Evolutionary conservation across 2,888 invertebrate species (phyloP).

Genomic region (Adelphocoris suturalis): DNA sequence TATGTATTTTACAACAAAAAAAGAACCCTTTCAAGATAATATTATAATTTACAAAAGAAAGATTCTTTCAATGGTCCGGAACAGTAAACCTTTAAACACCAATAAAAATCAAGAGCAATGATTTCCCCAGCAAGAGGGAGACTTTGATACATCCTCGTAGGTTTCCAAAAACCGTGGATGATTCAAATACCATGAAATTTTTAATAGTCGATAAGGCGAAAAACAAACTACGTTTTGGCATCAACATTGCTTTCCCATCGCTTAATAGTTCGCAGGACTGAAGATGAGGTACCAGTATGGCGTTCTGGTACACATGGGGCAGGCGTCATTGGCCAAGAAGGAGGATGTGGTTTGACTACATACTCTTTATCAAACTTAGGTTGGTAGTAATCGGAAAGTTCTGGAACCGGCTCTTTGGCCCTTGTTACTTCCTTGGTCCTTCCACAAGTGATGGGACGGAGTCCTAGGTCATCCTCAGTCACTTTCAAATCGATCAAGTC

Average conservation of each 20-base stretch:
- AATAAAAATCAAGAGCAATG: too few species aligned
- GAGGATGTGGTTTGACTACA: constrained; percentile 70
- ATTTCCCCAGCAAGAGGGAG: too few species aligned
- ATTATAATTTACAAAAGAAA: too few species aligned
- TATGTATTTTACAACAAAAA: too few species aligned
- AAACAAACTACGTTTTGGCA: background rate
- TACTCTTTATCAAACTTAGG: constrained; percentile 74
- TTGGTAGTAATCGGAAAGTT: constrained; percentile 73
- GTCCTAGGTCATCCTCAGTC: constrained; percentile 73
- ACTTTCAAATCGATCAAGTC: constrained; percentile 74
- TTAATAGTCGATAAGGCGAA: too few species aligned
- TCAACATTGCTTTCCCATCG: constrained; percentile 67
- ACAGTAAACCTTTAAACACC: too few species aligned
- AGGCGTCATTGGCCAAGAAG: constrained; percentile 41
- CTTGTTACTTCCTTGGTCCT: constrained; percentile 70
- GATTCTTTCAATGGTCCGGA: too few species aligned
- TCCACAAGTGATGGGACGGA: constrained; percentile 5
- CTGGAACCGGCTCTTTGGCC: constrained; percentile 73
- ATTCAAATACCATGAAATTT: too few species aligned
- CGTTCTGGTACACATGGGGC: background rate
- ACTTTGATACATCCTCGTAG: too few species aligned
- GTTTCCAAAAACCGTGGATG: too few species aligned
- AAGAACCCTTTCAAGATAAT: too few species aligned
- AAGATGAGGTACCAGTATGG: background rate
- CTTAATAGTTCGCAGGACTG: constrained; percentile 64